phyloP scores from a whole-genome alignment of 2,797 vertebrate genomes.

The Pseudochirops corinnae region DNA sequence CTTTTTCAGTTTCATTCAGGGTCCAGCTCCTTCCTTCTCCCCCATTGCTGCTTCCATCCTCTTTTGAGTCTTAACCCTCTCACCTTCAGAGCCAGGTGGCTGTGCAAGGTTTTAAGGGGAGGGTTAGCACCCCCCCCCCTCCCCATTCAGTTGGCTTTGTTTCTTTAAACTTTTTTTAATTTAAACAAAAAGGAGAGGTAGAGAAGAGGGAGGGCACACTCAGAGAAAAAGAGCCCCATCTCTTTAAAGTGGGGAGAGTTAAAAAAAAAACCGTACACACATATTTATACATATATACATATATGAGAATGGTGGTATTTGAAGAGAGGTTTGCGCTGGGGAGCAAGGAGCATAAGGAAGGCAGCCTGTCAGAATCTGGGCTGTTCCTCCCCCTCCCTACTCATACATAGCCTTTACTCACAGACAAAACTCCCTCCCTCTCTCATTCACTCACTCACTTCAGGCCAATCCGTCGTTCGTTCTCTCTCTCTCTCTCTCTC shows the following conservation, averaged over 20 bases:
- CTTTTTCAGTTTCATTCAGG: slow-evolving; percentile 45
- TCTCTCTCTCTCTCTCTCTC: slow-evolving; percentile 71
- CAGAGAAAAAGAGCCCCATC: slow-evolving; percentile 51
- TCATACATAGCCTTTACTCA: slow-evolving; percentile 88
- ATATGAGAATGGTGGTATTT: slow-evolving; percentile 82
- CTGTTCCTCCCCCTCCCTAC: slow-evolving; percentile 89
- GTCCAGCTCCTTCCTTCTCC: background rate
- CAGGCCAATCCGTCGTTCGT: slow-evolving; percentile 85
- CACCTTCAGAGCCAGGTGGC: background rate
- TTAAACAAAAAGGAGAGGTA: slow-evolving; percentile 58
- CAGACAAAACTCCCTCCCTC: slow-evolving; percentile 89
- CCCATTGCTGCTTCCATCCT: background rate
- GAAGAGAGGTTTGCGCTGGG: slow-evolving; percentile 87
- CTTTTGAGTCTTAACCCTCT: background rate
- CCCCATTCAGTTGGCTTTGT: slow-evolving; percentile 68
- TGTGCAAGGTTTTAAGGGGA: background rate
- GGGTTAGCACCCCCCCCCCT: slow-evolving; percentile 46
- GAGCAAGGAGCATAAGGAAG: slow-evolving; percentile 86
- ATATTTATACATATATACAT: slow-evolving; percentile 77
- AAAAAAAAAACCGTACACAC: slow-evolving; percentile 62
- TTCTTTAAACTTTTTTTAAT: slow-evolving; percentile 64
- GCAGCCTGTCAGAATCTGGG: slow-evolving; percentile 85
- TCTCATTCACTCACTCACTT: slow-evolving; percentile 90
- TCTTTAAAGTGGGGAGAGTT: slow-evolving; percentile 55
- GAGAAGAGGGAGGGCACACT: slow-evolving; percentile 44